Percentiles rank a stretch among this genome's conserved stretches.
Conservation (phyloP, 2,113 vertebrate species). For the Girardinichthys multiradiatus region DNA sequence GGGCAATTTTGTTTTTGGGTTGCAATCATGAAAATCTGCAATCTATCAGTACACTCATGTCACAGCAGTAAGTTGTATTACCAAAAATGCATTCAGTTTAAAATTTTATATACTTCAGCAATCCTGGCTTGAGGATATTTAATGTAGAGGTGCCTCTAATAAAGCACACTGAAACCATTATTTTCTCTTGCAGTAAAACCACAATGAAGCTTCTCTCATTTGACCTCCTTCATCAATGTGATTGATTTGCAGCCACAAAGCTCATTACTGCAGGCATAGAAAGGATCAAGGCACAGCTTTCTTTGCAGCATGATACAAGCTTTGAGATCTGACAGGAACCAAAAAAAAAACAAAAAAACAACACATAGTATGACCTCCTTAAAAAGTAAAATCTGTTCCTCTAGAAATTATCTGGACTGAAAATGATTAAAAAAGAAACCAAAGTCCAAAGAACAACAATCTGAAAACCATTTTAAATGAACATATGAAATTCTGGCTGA, state of each 20-base stretch:
- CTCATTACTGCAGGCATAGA: conserved; percentile 14
- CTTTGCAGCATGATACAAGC: background rate
- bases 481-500: too few relatives aligned
- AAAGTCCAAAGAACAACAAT: too few relatives aligned
- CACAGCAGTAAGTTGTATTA: too few relatives aligned
- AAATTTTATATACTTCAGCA: background rate
- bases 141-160: conserved; percentile 22
- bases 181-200: conserved; percentile 3
- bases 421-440: too few relatives aligned
- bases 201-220: conserved; percentile 23
- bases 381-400: too few relatives aligned
- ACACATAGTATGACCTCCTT: too few relatives aligned
- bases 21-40: too few relatives aligned
- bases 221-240: conserved; percentile 41
- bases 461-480: too few relatives aligned
- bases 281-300: conserved; percentile 6
- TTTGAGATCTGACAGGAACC: background rate
- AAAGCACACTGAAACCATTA: conserved; percentile 18
- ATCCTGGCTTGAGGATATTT: conserved; percentile 9
- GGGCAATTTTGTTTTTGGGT: too few relatives aligned
- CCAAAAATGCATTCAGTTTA: too few relatives aligned
- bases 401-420: too few relatives aligned
- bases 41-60: too few relatives aligned
- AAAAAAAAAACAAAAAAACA: background rate
- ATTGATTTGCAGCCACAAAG: conserved; percentile 34